Base-by-base conservation (phyloP, 2,113 vertebrate genomes). In the Urocynchramus pylzowi region DNA sequence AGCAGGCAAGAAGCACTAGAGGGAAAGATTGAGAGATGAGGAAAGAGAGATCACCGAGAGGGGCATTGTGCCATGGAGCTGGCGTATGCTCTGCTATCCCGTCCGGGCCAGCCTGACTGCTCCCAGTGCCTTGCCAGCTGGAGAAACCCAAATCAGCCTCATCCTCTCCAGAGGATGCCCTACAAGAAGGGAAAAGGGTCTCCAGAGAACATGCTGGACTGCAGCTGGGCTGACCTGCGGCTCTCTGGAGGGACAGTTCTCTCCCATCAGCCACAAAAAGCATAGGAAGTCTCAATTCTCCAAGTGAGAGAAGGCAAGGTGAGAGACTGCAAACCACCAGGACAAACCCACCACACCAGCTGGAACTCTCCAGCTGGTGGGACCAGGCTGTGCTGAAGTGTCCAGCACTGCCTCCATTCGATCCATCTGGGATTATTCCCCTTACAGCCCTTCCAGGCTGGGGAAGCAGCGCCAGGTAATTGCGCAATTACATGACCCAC, bases 1-100 rank as follows among this genome's bases (percentile, higher is more conserved):
- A 65, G 42, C 12, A 42, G 42, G 63, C 11, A 71, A 49, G 17
- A 61, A 92, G 18, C 0, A 0, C 30, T 30, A 13, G 28, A 63
- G 56, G 22, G 49, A 50, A 63, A 68, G 35, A 50, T 0, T 28
- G 52, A 79, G 16, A 35, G 30, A 63, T 22, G 10, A 14, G 35
- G 33, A 54, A 84, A 59, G 15, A 67, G 27, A 68, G 9, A 27
- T 7, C 10, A 4, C 22, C 10, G 24, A 41, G 39, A 57, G 23
- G 24, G 21, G 65, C 0, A 0, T 4, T 4, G 2, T 57, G 35
- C 20, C 2, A 4, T 0, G 3, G 73, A 70, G 47, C 21, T 81
- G 27, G 28, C 1, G 1, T 3, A 1, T 41, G 26, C 41, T 56
- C 69, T 89, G 56, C 27, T 22, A 35, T 16, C 6, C 39, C 1